Evolutionary conservation across 2,113 vertebrate genomes (phyloP), one percentile per base, ranked within the genome.

Genomic region (Ariopsis seemanni): DNA sequence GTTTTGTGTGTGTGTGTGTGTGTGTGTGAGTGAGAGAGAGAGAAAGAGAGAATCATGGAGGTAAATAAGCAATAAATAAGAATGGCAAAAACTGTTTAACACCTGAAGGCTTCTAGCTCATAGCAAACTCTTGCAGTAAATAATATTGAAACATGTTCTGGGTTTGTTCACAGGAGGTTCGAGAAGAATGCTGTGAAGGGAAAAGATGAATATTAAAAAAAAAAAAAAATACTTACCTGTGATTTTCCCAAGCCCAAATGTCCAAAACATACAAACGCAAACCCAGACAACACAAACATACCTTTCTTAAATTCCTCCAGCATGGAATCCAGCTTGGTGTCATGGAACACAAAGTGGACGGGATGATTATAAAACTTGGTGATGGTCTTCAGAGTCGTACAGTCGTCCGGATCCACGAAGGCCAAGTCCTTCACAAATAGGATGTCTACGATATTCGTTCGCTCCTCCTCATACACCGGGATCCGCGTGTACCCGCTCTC

Each of bases 291-390:
- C 8, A n/a, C 14, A 7, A 7, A 90, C 95, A 82, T 27, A 99
- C 98, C 98, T 95, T 99, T 98, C 89, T 99, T 99, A 93, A 99
- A 99, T 94, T 99, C 98, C 94, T 99, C 98, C 93, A 99, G 92
- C 97, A 99, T 99, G 91, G 97, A 95, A 0, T 99, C 97, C 95
- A 99, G 91, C 93, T 98, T 98, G 90, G 98, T 99, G 93, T 99
- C 98, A 0, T 98, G 97, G 94, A 99, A 99, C 18, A 99, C 98
- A 0, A 99, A 98, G 85, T 99, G 98, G 25, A 99, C 96, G 0
- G 98, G 97, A 88, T 98, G 98, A 94, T 97, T 99, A 94, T 99
- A 99, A 95, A 99, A 99, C 84, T 98, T 98, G 75, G 98, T 99
- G 94, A 99, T 98, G 89, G 98, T 99, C 91, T 98, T 98, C 81